Evolutionary conservation across 2,888 invertebrate genomes (phyloP), one percentile per base, ranked within the genome.

Genomic region (Dione vanillae): DNA sequence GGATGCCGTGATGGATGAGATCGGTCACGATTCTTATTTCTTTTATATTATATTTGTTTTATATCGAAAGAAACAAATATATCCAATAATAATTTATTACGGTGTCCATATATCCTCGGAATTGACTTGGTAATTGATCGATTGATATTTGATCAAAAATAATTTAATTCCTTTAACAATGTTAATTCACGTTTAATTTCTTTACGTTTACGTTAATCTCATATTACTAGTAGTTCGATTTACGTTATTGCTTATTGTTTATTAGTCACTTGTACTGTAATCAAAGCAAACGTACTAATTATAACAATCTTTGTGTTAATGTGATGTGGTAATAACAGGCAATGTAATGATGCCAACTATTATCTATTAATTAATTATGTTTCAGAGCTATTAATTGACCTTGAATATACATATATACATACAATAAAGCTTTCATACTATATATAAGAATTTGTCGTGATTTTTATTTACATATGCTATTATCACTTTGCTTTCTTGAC

Each of bases 1-100:
- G 72, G 73, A 74, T 68, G 74, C 70, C 75, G 72, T 77, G 79
- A 79, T 78, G 73, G 76, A 82, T 83, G 76, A 75, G 59, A 69
- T 70, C 68, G 47, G 59, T 64, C 62, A 54, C 64, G 64, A 49
- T 64, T 40, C 49, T 40, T 69, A 78, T 76, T 81, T 70, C 80
- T 59, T 62, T 49, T 49, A 49, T 49, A 49, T 49, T 66, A 58
- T 58, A 62, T 73, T 66, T 73, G 45, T 67, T 66, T 62, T 67
- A 47, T 16, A 70, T 64, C 27, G 5, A 27, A 27, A 3, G 5
- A 27, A 27, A 27, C 27, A 27, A 27, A 27, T 47, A 58, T 47
- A 16, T 19, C 1, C 52, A 10, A 52, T 52, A 40, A 65, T 47
- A 35, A 27, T n/a, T 37, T 40, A 27, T n/a, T 27, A n/a, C 6